phyloP scores from a whole-genome alignment of 1,140 invertebrate species.

The Lamellibrachia luymesi region DNA sequence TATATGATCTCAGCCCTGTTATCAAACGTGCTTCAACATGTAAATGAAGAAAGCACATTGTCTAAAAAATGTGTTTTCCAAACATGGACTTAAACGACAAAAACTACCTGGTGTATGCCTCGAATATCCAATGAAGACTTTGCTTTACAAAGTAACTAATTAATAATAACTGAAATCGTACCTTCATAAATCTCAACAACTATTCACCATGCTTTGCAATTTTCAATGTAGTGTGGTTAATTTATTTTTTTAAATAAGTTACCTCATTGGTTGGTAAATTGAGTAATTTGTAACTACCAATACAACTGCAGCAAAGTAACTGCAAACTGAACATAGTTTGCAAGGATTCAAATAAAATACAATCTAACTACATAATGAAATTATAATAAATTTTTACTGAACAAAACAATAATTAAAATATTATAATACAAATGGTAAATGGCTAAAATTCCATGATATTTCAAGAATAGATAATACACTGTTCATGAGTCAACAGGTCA shows the following conservation, averaged over 20 bases:
- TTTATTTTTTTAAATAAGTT: too few relatives aligned
- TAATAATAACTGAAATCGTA: background rate
- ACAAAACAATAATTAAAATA: background rate
- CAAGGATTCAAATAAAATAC: background rate
- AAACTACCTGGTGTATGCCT: background rate
- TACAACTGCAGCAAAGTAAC: background rate
- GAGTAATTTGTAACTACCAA: background rate
- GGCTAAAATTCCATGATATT: background rate
- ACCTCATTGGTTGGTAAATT: background rate
- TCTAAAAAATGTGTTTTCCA: background rate
- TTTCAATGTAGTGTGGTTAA: background rate
- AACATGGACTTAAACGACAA: background rate
- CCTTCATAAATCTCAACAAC: background rate
- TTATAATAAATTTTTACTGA: background rate
- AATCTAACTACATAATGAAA: background rate
- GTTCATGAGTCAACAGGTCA: too few relatives aligned
- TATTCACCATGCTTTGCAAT: background rate
- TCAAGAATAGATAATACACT: background rate
- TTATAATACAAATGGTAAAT: background rate
- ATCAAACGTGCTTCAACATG: background rate
- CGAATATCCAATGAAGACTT: background rate
- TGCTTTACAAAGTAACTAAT: background rate
- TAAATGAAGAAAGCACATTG: background rate
- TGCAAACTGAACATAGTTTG: too few relatives aligned
- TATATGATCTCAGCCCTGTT: background rate